phyloP scores from a whole-genome alignment of 2,888 invertebrate species.

The Onchidella celtica region DNA sequence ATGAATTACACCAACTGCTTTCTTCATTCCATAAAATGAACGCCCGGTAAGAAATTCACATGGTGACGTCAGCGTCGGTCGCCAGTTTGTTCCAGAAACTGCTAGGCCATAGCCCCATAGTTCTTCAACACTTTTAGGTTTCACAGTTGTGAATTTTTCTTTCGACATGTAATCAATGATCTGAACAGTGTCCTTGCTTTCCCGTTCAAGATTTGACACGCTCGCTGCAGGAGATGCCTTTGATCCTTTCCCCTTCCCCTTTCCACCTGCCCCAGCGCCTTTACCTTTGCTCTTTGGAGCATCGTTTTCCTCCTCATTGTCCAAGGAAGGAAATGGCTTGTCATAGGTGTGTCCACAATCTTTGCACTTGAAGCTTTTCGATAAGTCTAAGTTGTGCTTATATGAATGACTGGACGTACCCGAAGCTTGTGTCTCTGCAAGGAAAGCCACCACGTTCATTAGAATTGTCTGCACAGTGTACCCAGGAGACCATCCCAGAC shows the following conservation, averaged over 20 bases:
- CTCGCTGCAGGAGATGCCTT: neutral
- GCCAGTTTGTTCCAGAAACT: conserved; percentile 65
- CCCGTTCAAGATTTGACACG: neutral
- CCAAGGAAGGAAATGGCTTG: conserved; percentile 68
- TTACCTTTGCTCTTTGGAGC: too few species aligned
- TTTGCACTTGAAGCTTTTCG: conserved; percentile 63
- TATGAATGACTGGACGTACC: conserved; percentile 52
- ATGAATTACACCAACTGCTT: conserved; percentile 65
- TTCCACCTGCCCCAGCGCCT: neutral
- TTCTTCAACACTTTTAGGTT: conserved; percentile 62
- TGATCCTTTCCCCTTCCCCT: conserved; percentile 32
- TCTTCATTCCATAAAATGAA: conserved; percentile 69
- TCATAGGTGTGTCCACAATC: conserved; percentile 72
- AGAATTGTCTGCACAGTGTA: conserved; percentile 74
- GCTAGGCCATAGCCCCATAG: conserved; percentile 71
- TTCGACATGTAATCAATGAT: conserved; percentile 73
- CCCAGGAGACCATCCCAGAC: conserved; percentile 72
- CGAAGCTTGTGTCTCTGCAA: conserved; percentile 67
- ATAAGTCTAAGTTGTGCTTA: conserved; percentile 64
- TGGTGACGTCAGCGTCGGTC: conserved; percentile 70
- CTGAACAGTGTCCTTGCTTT: conserved; percentile 48
- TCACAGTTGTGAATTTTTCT: conserved; percentile 57
- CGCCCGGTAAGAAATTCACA: conserved; percentile 70
- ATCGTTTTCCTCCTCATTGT: conserved; percentile 27
- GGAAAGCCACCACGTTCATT: conserved; percentile 71